Conservation (phyloP, 2,888 invertebrate species). For the Sminthurides aquaticus region DNA sequence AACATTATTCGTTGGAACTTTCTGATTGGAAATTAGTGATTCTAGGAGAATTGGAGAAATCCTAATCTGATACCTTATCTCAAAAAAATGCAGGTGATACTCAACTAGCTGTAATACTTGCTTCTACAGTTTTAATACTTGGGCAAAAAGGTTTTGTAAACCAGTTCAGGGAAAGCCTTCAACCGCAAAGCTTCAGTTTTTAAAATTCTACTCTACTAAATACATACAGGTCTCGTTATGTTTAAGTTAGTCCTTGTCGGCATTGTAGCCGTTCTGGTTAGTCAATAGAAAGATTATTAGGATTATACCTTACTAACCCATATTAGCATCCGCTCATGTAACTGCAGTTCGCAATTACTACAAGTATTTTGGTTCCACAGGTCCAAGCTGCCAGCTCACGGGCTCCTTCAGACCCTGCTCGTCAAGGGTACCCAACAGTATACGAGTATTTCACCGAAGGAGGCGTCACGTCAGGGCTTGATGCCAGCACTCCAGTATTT, state of each 20-base stretch:
- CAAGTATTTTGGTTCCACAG: background rate
- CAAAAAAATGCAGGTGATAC: too few species aligned
- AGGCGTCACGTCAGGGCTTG: slow-evolving; percentile 45
- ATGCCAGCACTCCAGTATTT: slow-evolving; percentile 46
- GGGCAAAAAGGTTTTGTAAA: too few species aligned
- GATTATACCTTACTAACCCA: too few species aligned
- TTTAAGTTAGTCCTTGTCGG: background rate
- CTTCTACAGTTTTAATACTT: too few species aligned
- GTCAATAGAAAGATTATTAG: background rate
- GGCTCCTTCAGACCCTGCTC: slow-evolving; percentile 6
- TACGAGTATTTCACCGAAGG: slow-evolving; percentile 50
- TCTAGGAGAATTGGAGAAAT: too few species aligned
- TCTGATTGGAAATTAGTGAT: too few species aligned
- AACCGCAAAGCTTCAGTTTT: too few species aligned
- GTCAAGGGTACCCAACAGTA: slow-evolving; percentile 45
- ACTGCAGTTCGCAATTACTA: background rate
- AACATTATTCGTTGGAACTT: too few species aligned
- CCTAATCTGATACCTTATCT: too few species aligned
- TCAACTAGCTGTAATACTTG: too few species aligned
- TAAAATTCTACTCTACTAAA: too few species aligned
- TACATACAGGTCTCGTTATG: background rate
- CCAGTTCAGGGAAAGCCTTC: too few species aligned
- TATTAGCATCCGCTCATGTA: background rate
- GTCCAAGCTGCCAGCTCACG: background rate
- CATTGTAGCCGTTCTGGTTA: background rate